A percentile compares a stretch with the other conserved stretches of the same genome.
Evolutionary conservation across 1,140 invertebrate species (phyloP).

Genomic region (Psilanteris sp.): DNA sequence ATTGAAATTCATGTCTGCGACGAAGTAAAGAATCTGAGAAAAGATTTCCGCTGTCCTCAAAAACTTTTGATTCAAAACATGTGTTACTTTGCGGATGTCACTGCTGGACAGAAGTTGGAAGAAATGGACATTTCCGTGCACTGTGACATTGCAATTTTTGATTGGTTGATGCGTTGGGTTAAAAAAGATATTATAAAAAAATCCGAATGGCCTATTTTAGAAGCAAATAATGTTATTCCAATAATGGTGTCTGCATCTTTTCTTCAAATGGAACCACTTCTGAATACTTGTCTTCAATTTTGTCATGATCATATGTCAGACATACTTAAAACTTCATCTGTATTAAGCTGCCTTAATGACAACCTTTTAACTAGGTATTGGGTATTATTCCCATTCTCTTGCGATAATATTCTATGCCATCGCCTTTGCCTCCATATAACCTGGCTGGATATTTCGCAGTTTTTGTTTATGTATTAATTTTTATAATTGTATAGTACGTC

Average conservation of each 20-base stretch:
- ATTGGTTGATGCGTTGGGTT: constrained; percentile 98
- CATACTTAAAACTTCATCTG: constrained; percentile 87
- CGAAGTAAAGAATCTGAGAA: constrained; percentile 90
- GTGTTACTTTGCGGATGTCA: constrained; percentile 96
- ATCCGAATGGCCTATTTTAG: constrained; percentile 86
- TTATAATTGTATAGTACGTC: too few species aligned
- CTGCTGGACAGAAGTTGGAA: constrained; percentile 90
- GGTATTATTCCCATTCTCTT: too few species aligned
- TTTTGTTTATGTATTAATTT: too few species aligned
- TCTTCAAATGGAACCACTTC: constrained; percentile 90
- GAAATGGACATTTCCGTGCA: constrained; percentile 98
- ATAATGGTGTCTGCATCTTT: constrained; percentile 96
- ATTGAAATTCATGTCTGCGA: constrained; percentile 93
- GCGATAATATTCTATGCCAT: too few species aligned
- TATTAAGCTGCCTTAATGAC: constrained; percentile 91
- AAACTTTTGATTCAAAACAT: constrained; percentile 92
- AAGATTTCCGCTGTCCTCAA: constrained; percentile 93
- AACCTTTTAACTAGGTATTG: constrained; percentile 85
- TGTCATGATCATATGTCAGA: constrained; percentile 90
- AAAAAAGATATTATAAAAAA: constrained; percentile 85
- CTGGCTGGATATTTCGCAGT: too few species aligned
- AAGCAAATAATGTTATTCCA: constrained; percentile 92
- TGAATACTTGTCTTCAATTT: constrained; percentile 89
- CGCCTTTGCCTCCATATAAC: too few species aligned
- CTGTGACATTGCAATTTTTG: constrained; percentile 95